These are phyloP conservation scores for Fregetta grallaria DNA, from an alignment of 2,113 vertebrate species.

Conservation along the genomic window DNA sequence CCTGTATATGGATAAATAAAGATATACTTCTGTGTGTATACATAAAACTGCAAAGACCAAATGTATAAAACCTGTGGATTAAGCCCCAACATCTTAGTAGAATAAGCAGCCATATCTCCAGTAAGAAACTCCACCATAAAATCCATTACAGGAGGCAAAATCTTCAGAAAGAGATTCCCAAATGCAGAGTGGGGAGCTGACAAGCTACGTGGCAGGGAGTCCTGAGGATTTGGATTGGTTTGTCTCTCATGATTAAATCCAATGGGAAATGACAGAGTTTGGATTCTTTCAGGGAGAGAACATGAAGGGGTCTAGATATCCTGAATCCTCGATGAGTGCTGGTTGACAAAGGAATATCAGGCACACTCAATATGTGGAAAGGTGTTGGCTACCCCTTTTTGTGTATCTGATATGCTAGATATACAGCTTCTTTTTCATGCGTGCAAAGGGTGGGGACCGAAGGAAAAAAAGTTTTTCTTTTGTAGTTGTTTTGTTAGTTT, in stretches of 20 bases:
- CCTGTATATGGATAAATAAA: background rate
- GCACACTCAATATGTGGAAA: background rate
- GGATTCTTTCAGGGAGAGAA: background rate
- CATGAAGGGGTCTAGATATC: background rate
- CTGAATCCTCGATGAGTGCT: rapidly evolving
- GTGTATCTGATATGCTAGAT: background rate
- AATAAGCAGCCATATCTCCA: background rate
- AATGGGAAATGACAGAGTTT: background rate
- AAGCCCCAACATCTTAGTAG: background rate
- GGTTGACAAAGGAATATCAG: background rate
- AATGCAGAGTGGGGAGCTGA: background rate
- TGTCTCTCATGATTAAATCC: background rate
- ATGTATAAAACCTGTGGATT: background rate
- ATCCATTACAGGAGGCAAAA: background rate
- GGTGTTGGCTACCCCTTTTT: background rate
- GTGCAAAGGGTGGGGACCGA: background rate
- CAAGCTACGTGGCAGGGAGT: rapidly evolving
- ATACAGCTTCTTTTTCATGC: background rate
- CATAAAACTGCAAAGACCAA: background rate
- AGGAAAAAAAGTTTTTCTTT: background rate
- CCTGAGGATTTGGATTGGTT: background rate
- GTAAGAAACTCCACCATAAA: background rate
- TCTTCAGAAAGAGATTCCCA: background rate
- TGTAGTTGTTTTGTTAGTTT: background rate
- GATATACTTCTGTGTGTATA: background rate